Evolutionary conservation across 1,140 invertebrate genomes (phyloP).

Genomic region (Rhagoletis zephyria): DNA sequence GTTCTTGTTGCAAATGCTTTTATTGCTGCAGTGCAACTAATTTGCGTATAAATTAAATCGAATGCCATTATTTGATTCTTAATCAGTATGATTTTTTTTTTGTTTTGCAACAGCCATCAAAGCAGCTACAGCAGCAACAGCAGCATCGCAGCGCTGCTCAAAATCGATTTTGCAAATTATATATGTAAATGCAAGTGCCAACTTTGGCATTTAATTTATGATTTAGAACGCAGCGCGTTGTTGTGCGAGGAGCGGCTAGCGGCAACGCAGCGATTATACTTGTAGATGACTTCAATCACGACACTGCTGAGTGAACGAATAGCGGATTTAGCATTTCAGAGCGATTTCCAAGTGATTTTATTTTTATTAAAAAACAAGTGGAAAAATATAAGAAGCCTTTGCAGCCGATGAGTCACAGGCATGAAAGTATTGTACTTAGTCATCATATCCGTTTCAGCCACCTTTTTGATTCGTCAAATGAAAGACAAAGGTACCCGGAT

Average conservation of each 20-base stretch:
- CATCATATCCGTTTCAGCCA: background rate
- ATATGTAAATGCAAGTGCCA: constrained; percentile 29
- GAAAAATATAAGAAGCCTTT: background rate
- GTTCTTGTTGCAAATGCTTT: background rate
- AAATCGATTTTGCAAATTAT: constrained; percentile 37
- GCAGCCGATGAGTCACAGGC: background rate
- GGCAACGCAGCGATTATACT: background rate
- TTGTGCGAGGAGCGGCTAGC: background rate
- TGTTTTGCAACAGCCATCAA: background rate
- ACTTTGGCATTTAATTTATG: constrained; percentile 49
- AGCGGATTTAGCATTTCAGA: background rate
- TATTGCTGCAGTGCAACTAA: constrained; percentile 34
- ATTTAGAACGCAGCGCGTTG: constrained; percentile 17
- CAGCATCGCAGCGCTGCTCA: background rate
- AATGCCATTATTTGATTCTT: constrained; percentile 25
- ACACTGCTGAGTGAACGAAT: background rate
- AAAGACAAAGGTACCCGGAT: background rate
- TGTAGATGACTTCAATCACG: constrained; percentile 25
- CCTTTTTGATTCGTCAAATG: background rate
- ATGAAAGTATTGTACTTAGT: background rate
- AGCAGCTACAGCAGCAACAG: background rate
- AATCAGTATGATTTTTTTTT: background rate
- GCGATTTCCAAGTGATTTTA: constrained; percentile 28
- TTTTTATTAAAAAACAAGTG: background rate
- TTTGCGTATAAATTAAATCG: constrained; percentile 46